Conservation (phyloP, 2,113 vertebrate species). For the Baryphthengus martii region DNA sequence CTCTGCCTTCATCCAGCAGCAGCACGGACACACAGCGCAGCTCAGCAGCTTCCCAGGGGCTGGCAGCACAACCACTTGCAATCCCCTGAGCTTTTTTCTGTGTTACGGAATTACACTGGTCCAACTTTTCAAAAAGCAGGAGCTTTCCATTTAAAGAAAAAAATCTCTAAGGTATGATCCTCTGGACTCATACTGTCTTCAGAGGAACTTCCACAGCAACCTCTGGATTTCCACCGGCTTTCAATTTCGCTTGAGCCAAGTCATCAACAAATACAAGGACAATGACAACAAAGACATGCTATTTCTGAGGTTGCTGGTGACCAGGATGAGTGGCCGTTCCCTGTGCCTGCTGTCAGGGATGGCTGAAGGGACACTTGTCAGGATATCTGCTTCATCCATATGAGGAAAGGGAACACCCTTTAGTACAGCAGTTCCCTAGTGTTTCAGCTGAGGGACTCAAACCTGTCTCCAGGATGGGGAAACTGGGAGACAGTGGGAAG, state of each 20-base stretch:
- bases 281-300: not conserved
- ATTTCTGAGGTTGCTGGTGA: not conserved
- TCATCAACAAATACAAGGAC: not conserved
- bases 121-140: not conserved
- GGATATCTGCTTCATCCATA: not conserved
- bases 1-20: not conserved
- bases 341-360: not conserved
- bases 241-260: not conserved
- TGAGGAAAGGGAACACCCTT: not conserved
- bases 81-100: not conserved
- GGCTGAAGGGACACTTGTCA: not conserved
- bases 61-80: not conserved
- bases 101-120: not conserved
- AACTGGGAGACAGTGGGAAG: not conserved
- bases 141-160: not conserved
- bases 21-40: accelerated
- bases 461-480: not conserved
- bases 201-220: not conserved
- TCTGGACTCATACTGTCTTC: not conserved
- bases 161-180: not conserved
- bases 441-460: not conserved
- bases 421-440: not conserved
- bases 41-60: not conserved
- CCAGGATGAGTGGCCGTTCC: not conserved
- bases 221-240: not conserved